Conservation (phyloP, 2,113 vertebrate species). For the Empidonax alnorum region DNA sequence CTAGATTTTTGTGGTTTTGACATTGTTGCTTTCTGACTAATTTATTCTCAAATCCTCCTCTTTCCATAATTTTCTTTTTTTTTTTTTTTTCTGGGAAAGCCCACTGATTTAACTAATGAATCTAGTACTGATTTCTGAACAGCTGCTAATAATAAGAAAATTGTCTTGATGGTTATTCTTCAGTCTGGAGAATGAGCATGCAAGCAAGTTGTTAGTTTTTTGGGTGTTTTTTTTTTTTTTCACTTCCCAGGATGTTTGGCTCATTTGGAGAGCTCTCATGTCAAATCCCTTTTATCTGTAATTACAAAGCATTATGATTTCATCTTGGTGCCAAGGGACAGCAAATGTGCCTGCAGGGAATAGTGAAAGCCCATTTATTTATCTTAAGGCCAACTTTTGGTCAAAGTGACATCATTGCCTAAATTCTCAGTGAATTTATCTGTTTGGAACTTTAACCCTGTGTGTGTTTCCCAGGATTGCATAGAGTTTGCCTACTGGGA, state of each 20-base stretch:
- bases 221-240: neutral
- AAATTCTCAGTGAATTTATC: neutral
- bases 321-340: slow-evolving; percentile 44
- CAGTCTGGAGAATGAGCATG: neutral
- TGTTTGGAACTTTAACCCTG: slow-evolving; percentile 19
- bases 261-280: slow-evolving; percentile 51
- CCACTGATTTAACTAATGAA: slow-evolving; percentile 42
- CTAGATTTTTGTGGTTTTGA: neutral
- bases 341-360: slow-evolving; percentile 12
- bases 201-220: neutral
- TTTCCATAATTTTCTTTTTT: slow-evolving; percentile 1
- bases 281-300: slow-evolving; percentile 45
- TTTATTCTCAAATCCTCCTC: neutral
- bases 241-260: slow-evolving; percentile 43
- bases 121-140: slow-evolving; percentile 49
- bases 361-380: slow-evolving; percentile 24
- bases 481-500: neutral
- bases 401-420: slow-evolving; percentile 28
- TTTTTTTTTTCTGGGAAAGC: slow-evolving; percentile 9
- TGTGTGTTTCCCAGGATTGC: neutral
- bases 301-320: slow-evolving; percentile 55
- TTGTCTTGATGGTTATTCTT: slow-evolving; percentile 31
- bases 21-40: neutral
- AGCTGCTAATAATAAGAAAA: slow-evolving; percentile 62
- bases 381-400: neutral